Conservation (phyloP, 2,888 invertebrate species). For the Microctonus aethiopoides region DNA sequence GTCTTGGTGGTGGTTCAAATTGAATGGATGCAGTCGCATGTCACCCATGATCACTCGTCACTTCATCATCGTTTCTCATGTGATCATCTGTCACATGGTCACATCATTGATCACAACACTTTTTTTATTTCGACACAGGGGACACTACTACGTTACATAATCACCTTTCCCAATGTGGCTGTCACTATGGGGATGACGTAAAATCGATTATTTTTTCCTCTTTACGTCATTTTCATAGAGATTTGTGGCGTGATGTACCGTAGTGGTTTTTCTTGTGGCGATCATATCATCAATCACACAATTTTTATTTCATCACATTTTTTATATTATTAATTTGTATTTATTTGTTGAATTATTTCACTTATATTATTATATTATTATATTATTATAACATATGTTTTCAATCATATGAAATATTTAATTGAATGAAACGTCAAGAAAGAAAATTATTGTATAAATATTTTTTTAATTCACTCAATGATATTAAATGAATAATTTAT, state of each 20-base stretch:
- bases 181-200: slow-evolving; percentile 31
- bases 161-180: slow-evolving; percentile 47
- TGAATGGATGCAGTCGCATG: slow-evolving; percentile 24
- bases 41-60: slow-evolving; percentile 24
- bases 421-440: not conserved
- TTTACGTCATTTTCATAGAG: slow-evolving; percentile 35
- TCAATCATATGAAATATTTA: not conserved
- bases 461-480: not conserved
- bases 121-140: slow-evolving; percentile 49
- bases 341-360: not conserved
- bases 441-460: not conserved
- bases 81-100: slow-evolving; percentile 27
- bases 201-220: slow-evolving; percentile 25
- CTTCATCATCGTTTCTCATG: not conserved
- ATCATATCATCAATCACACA: slow-evolving; percentile 46
- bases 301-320: not conserved
- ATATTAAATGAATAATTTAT: not conserved
- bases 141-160: slow-evolving; percentile 53
- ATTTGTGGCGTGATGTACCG: slow-evolving; percentile 60
- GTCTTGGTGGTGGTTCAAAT: slow-evolving; percentile 15
- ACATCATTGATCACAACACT: slow-evolving; percentile 25
- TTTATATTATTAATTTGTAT: slow-evolving; percentile 1
- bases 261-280: slow-evolving; percentile 59
- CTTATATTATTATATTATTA: too few species aligned
- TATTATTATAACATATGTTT: not conserved